Percentiles rank a stretch among this genome's conserved stretches.
phyloP scores from a whole-genome alignment of 1,140 invertebrate species.

The Meteorus sp. region DNA sequence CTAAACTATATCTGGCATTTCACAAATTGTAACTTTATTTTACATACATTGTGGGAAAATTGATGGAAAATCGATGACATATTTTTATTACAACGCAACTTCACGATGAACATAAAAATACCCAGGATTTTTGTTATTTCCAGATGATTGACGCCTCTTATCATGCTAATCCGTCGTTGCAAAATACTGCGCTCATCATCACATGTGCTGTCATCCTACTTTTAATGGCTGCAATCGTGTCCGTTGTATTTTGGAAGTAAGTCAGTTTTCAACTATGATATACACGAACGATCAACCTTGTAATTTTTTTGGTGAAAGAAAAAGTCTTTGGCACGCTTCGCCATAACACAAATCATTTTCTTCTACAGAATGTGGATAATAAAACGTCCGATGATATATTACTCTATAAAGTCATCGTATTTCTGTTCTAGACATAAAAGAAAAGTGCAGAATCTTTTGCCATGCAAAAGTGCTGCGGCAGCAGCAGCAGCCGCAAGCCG shows the following conservation, averaged over 20 bases:
- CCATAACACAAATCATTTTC: too few relatives aligned
- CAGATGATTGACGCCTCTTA: constrained; percentile 81
- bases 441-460: constrained; percentile 72
- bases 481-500: constrained; percentile 55
- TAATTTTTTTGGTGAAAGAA: too few relatives aligned
- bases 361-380: background rate
- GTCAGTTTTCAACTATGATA: constrained; percentile 46
- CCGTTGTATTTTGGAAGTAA: constrained; percentile 81
- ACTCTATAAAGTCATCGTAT: constrained; percentile 27
- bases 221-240: constrained; percentile 72
- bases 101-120: too few relatives aligned
- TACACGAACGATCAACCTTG: too few relatives aligned
- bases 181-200: constrained; percentile 76
- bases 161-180: constrained; percentile 73
- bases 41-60: too few relatives aligned
- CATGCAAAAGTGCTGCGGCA: constrained; percentile 69
- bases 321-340: too few relatives aligned
- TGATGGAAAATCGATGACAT: too few relatives aligned
- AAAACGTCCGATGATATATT: background rate
- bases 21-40: too few relatives aligned
- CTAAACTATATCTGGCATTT: too few relatives aligned
- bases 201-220: constrained; percentile 73
- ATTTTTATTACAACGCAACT: too few relatives aligned
- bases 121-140: constrained; percentile 62
- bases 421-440: constrained; percentile 68